Evolutionary conservation across 2,113 vertebrate genomes (phyloP).

Genomic region (Gambusia affinis): DNA sequence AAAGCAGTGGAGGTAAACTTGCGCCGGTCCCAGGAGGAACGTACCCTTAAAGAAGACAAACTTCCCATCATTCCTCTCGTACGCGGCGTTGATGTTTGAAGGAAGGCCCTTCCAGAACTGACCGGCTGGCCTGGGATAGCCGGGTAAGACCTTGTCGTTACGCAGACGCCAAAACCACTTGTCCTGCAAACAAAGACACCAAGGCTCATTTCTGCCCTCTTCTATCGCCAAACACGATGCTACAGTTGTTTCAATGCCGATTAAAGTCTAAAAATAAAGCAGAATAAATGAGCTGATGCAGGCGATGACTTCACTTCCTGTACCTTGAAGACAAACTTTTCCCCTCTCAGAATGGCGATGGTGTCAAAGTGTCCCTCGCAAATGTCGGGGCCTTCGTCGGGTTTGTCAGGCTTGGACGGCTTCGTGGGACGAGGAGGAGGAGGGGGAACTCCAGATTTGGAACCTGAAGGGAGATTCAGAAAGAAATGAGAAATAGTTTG

Average conservation of each 20-base stretch:
- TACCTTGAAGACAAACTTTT: conserved; percentile 95
- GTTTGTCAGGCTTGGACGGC: conserved; percentile 69
- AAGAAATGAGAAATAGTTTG: neutral
- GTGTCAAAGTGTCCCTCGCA: conserved; percentile 92
- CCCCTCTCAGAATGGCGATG: conserved; percentile 87
- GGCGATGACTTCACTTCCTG: neutral
- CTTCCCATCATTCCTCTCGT: conserved; percentile 88
- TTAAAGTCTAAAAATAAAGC: neutral
- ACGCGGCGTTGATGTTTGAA: conserved; percentile 86
- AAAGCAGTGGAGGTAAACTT: neutral
- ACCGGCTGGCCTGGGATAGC: conserved; percentile 87
- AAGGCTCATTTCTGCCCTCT: neutral
- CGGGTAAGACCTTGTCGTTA: conserved; percentile 85
- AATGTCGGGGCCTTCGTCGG: conserved; percentile 82
- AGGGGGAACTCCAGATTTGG: conserved; percentile 69
- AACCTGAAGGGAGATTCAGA: conserved; percentile 53
- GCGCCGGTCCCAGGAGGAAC: neutral
- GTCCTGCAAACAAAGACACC: conserved; percentile 62
- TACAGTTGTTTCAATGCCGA: neutral
- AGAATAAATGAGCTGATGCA: neutral
- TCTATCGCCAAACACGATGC: neutral
- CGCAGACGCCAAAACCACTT: conserved; percentile 92
- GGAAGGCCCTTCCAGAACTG: conserved; percentile 93
- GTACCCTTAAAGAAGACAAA: conserved; percentile 94
- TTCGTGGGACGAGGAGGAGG: conserved; percentile 71